These are phyloP conservation scores for Chironomus riparius DNA, from an alignment of 2,888 invertebrate genomes.

Conservation along the genomic window DNA sequence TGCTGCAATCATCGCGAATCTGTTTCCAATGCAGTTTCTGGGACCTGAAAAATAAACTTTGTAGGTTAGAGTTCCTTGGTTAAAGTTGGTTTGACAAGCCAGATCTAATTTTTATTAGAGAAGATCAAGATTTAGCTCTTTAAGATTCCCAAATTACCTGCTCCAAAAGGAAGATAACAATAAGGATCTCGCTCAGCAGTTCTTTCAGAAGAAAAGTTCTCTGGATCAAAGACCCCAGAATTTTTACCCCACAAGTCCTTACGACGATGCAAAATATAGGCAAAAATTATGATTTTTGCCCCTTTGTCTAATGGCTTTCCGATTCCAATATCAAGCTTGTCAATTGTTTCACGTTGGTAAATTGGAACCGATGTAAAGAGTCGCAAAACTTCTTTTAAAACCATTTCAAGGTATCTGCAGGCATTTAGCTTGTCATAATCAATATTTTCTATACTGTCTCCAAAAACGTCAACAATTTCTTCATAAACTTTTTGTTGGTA, in stretches of 20 bases:
- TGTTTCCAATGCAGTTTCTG: constrained; percentile 10
- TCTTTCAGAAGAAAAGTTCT: constrained; percentile 5
- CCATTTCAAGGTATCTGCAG: constrained; percentile 10
- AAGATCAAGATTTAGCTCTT: no score
- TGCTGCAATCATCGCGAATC: constrained; percentile 1
- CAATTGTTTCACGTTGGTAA: neutral
- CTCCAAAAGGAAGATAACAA: constrained; percentile 5
- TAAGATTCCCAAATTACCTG: neutral
- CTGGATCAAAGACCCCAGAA: neutral
- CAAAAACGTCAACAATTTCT: neutral
- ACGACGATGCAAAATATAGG: neutral
- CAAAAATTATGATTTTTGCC: neutral
- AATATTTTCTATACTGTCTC: neutral
- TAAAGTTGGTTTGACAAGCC: neutral
- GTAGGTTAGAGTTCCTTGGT: neutral
- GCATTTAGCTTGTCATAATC: neutral
- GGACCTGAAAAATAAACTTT: neutral
- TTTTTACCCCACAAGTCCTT: constrained; percentile 11
- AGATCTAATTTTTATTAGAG: no score
- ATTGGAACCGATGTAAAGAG: constrained; percentile 3
- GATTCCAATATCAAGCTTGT: constrained; percentile 4
- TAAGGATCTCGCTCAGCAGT: constrained; percentile 4
- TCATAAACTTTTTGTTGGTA: constrained; percentile 8
- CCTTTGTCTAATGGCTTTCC: neutral
- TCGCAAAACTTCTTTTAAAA: constrained; percentile 5